phyloP scores from a whole-genome alignment of 2,113 vertebrate genomes.

The Atherinomorus stipes region DNA sequence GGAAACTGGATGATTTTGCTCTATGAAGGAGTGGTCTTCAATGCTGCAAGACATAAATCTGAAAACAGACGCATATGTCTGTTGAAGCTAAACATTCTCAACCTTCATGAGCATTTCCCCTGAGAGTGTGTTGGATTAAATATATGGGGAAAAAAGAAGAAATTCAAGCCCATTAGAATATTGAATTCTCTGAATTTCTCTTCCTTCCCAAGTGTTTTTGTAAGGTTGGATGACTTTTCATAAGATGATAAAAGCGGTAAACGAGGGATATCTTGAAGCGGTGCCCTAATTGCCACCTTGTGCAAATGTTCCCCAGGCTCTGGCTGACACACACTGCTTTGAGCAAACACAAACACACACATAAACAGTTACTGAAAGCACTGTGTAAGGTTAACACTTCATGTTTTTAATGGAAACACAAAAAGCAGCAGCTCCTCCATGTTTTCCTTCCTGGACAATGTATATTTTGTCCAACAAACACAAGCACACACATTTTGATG shows the following conservation, averaged over 20 bases:
- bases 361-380: slow-evolving; percentile 17
- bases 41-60: not conserved
- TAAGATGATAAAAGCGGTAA: slow-evolving; percentile 49
- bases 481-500: not conserved
- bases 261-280: slow-evolving; percentile 66
- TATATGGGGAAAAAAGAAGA: too few relatives aligned
- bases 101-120: not conserved
- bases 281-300: slow-evolving; percentile 81
- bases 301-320: slow-evolving; percentile 55
- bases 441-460: not conserved
- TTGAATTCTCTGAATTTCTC: too few relatives aligned
- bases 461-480: not conserved
- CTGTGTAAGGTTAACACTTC: not conserved
- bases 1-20: not conserved
- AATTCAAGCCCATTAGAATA: too few relatives aligned
- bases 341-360: slow-evolving; percentile 10
- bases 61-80: not conserved
- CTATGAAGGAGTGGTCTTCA: not conserved
- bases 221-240: too few relatives aligned
- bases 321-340: slow-evolving; percentile 27
- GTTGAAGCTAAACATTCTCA: not conserved
- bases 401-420: not conserved
- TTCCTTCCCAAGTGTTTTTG: too few relatives aligned
- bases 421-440: not conserved
- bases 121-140: too few relatives aligned